Base-by-base conservation (phyloP, 2,797 vertebrate species). In the Chelmon rostratus region DNA sequence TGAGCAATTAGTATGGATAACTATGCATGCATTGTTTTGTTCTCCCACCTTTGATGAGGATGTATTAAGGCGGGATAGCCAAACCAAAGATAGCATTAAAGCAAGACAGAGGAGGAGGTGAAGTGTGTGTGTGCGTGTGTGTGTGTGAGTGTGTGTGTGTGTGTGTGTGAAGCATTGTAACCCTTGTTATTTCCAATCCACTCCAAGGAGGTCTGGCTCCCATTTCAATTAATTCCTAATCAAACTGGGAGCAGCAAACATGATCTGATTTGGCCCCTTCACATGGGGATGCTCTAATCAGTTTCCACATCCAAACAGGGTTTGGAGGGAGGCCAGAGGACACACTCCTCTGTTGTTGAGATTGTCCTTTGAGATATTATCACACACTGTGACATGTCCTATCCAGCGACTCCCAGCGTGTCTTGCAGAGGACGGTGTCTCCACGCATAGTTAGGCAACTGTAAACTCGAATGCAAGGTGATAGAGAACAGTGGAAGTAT, bases 221-320 rank as follows among this genome's bases (percentile, higher is more conserved):
- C 88, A 82, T 90, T 92, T 94, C 89, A 94, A 94, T 95, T 94
- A 90, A 93, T 92, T 87, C 76, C 82, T 91, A 92, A 95, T 94
- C 93, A 95, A 92, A 91, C 79, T 72, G 59, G 78, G 88, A 85
- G 89, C 91, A 75, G 90, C 90, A 92, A 93, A 94, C 86, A 91
- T 93, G 94, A 95, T 94, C 91, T 90, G 91, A 94, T 95, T 95
- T 93, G 85, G 87, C 79, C 83, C 79, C 73, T 88, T 89, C 85
- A 73, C 84, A 85, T 61, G 25, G 82, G 63, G 76, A 87, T 33
- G 78, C 70, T 78, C 79, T 92, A 93, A 94, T 94, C 92, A 91
- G 85, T 82, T 91, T 85, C 71, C 47, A 62, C 76, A 38, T 82
- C 76, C 78, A 89, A 91, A 91, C 67, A 85, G 59, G 83, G 90